Percentiles rank a stretch among this genome's conserved stretches.
These are phyloP conservation scores for Ophion ventricosus DNA, from an alignment of 2,888 invertebrate species.

Conservation along the genomic window DNA sequence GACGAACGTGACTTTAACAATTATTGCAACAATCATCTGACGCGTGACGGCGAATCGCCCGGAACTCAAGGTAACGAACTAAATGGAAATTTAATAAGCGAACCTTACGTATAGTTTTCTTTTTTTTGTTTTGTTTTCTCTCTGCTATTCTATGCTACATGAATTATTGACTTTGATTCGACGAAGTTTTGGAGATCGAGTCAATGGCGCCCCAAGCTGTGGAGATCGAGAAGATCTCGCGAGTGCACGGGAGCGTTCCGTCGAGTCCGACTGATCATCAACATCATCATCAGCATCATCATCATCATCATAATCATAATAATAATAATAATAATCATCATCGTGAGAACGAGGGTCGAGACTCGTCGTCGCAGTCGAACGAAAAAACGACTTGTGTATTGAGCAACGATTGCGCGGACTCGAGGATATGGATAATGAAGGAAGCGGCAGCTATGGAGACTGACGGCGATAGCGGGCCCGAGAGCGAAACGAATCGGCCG, in stretches of 20 bases:
- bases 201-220: conserved; percentile 68
- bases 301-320: too few species aligned
- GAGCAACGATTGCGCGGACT: conserved; percentile 71
- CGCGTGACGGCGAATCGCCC: conserved; percentile 74
- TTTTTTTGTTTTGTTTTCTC: background rate
- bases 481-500: conserved; percentile 68
- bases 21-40: conserved; percentile 77
- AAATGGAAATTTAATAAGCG: too few species aligned
- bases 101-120: too few species aligned
- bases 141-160: background rate
- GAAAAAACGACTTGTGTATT: conserved; percentile 71
- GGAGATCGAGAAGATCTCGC: conserved; percentile 72
- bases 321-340: too few species aligned
- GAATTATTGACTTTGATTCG: background rate
- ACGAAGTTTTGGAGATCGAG: conserved; percentile 75
- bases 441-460: conserved; percentile 69
- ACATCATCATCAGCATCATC: too few species aligned
- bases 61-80: conserved; percentile 72
- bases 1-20: conserved; percentile 79
- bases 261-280: conserved; percentile 65
- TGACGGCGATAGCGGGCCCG: conserved; percentile 74
- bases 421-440: conserved; percentile 78
- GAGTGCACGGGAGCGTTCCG: conserved; percentile 58
- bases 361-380: conserved; percentile 66
- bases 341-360: conserved; percentile 30